Evolutionary conservation across 30 jellyfish, hydroid and myxozoan species (phyloP).

Genomic region (Turritopsis rubra): DNA sequence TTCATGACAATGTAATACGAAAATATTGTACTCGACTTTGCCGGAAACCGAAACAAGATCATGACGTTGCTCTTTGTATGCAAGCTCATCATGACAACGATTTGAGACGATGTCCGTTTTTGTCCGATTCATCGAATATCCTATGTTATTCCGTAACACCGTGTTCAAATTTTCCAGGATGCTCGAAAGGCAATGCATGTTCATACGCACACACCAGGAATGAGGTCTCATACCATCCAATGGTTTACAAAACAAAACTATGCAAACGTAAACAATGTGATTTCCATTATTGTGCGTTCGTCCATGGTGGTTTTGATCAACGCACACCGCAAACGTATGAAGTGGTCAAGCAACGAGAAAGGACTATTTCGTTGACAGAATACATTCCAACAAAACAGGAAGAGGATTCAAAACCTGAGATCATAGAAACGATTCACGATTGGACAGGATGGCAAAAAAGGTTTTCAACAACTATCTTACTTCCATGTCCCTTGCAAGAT

Average conservation of each 20-base stretch:
- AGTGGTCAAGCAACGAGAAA: not conserved
- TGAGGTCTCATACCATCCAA: constrained; percentile 5
- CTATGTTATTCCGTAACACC: not conserved
- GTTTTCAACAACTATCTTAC: not conserved
- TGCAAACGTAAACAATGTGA: constrained; percentile 13
- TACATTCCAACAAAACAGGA: not conserved
- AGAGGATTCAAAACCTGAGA: not conserved
- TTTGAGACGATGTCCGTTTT: constrained; percentile 3
- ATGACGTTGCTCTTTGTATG: not conserved
- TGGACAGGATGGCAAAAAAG: constrained; percentile 22
- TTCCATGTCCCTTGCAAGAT: constrained; percentile 17
- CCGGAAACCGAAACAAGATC: constrained; percentile 14
- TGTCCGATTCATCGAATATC: not conserved
- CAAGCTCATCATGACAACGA: constrained; percentile 10
- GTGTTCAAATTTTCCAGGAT: not conserved
- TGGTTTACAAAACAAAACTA: not conserved
- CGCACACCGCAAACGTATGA: not conserved
- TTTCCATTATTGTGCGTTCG: not conserved
- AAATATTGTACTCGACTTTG: not conserved
- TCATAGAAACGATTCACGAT: not conserved
- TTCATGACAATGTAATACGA: not conserved
- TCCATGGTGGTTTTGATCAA: not conserved
- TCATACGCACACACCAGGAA: constrained; percentile 6
- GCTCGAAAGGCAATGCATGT: not conserved
- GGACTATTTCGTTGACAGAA: not conserved